A percentile compares a stretch with the other conserved stretches of the same genome.
Conservation (phyloP, 35 echinoderm and acorn worm species). For the Acanthaster planci region DNA sequence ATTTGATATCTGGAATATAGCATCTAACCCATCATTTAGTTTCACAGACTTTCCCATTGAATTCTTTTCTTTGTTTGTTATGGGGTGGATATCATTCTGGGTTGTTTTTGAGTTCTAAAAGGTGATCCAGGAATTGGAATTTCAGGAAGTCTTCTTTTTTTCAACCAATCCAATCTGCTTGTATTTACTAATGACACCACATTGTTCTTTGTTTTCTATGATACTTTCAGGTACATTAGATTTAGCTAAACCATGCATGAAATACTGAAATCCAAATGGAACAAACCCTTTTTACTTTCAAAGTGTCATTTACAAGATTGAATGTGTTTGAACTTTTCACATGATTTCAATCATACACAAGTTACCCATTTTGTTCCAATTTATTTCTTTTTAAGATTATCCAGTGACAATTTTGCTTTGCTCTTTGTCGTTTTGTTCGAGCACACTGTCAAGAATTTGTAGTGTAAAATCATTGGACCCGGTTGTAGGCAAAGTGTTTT, state of each 20-base stretch:
- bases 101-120: no score
- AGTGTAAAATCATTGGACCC: no score
- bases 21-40: no score
- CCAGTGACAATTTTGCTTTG: neutral
- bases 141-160: constrained; percentile 19
- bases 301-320: constrained; percentile 45
- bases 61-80: no score
- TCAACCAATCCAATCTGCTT: constrained; percentile 33
- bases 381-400: constrained; percentile 46
- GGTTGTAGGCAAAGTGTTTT: neutral
- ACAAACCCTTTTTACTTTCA: constrained; percentile 17
- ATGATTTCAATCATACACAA: neutral
- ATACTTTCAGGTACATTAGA: constrained; percentile 49
- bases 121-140: constrained; percentile 31
- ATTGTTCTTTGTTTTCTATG: constrained; percentile 8
- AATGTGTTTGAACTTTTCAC: neutral
- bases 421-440: neutral
- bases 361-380: constrained; percentile 30
- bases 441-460: constrained; percentile 30
- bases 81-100: no score
- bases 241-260: constrained; percentile 2
- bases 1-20: no score
- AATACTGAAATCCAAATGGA: constrained; percentile 34
- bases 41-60: no score
- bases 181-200: constrained; percentile 6